Evolutionary conservation across 2,888 invertebrate species (phyloP), one percentile per base, ranked within the genome.

Genomic region (Subacronicta megacephala): DNA sequence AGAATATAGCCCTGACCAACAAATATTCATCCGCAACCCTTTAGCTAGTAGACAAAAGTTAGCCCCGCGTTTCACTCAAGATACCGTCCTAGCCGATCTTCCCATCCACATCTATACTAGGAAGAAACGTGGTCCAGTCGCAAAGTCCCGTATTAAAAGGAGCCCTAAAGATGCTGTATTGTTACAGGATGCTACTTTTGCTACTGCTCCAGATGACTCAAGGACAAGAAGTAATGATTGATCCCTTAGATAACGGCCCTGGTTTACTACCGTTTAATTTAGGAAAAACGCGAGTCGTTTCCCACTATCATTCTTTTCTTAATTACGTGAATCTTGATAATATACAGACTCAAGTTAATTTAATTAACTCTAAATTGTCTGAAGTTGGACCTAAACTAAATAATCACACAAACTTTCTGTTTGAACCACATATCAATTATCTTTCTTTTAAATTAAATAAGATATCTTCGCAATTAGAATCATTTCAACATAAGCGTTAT

Each of bases 11-110:
- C 65, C 71, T 0, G 15, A 78, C 0, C 74, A 75, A 23, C 63
- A 62, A 6, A 15, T 76, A 1, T 77, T 63, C 17, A 35, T 76
- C 0, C 49, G 20, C 2, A 75, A 76, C 16, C 75, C 75, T 0
- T 9, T 45, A 0, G 73, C 78, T 0, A 10, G 0, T n/a, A 35
- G 77, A 7, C 71, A 76, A 40, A 79, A 77, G 36, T 9, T 75
- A 15, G 74, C 75, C 4, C 71, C 75, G 0, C 62, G 77, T 5
- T 76, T 52, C 13, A 76, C 70, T 0, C 68, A 72, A 0, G 77
- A 77, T 15, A 69, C 35, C 0, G 77, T 75, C 0, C 6, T 78
- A 9, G 72, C 72, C 0, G 62, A 80, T 17, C 40, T 76, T 0
- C 77, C 76, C 0, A 75, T 76, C 2, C 78, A 77, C 9, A 41